These are phyloP conservation scores for Cetoscarus ocellatus DNA, from an alignment of 2,797 vertebrate species.

Conservation along the genomic window DNA sequence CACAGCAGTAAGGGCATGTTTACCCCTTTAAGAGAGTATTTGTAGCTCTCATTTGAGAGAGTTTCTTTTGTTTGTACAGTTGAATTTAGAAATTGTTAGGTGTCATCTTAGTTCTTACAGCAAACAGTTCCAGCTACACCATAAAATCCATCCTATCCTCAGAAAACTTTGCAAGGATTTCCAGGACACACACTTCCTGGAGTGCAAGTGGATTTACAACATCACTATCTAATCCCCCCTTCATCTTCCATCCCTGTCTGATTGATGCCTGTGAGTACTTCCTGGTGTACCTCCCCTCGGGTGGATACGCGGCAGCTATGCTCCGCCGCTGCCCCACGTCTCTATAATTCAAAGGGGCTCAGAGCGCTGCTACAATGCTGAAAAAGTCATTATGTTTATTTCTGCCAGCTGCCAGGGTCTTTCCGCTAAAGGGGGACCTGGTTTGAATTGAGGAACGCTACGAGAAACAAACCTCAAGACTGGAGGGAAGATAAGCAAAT, in stretches of 20 bases:
- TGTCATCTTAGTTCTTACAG: constrained; percentile 57
- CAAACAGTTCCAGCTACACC: constrained; percentile 53
- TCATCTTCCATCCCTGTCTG: constrained; percentile 56
- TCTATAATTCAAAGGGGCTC: constrained; percentile 77
- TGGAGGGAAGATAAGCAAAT: constrained; percentile 60
- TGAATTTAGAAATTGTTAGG: constrained; percentile 67
- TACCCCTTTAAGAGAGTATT: constrained; percentile 61
- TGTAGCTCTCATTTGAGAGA: constrained; percentile 31
- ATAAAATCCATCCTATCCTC: constrained; percentile 69
- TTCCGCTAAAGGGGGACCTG: constrained; percentile 63
- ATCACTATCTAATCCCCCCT: constrained; percentile 75
- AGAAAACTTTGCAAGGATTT: constrained; percentile 68
- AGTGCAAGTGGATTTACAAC: constrained; percentile 74
- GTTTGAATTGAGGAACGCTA: constrained; percentile 76
- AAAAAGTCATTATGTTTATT: constrained; percentile 83
- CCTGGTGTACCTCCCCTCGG: constrained; percentile 66
- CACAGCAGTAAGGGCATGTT: constrained; percentile 54
- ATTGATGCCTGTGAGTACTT: constrained; percentile 66
- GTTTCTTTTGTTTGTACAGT: constrained; percentile 62
- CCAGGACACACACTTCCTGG: constrained; percentile 69
- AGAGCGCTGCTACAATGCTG: constrained; percentile 67
- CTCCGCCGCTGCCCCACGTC: constrained; percentile 61
- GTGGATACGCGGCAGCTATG: constrained; percentile 59
- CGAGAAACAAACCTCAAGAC: constrained; percentile 68
- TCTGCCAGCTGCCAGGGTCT: constrained; percentile 82